Base-by-base conservation (phyloP, 35 echinoderm and acorn worm species). In the Eucidaris tribuloides region DNA sequence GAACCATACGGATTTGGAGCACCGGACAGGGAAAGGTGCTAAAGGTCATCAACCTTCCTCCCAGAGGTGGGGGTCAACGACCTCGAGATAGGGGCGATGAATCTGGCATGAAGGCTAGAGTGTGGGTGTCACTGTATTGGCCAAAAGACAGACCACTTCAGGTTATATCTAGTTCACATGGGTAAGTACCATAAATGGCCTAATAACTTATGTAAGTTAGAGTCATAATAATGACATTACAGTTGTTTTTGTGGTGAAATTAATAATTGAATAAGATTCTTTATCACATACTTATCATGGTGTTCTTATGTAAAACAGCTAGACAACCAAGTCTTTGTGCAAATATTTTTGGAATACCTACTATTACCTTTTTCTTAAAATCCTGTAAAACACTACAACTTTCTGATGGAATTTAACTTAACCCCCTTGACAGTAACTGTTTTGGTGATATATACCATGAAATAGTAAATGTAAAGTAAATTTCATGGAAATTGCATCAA, bases 121-220 rank as follows among this genome's bases (percentile, higher is more conserved):
- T 99, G 33, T 99, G 96, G 96, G 66, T 99, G 18, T 36, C 86
- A 27, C 79, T 99, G 1, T 93, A 81, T 68, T 99, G 96, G 96
- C 87, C 91, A 7, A 39, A 82, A 5, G 76, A 88, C 61, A 64
- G 25, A 42, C 86, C 91, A 7, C 78, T 57, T 25, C 62, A 89
- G 32, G 85, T 99, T 40, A 37, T 99, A 24, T 90, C 90, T 48
- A 93, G 86, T 54, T 93, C 94, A 22, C 82, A 93, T 83, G 82
- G 90, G 94, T 97, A 81, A 88, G 74, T 84, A 55, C 43, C 20
- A 58, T 2, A 17, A 13, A 55, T 55, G 13, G 50, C 50, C 13
- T 14, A 55, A 55, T 55, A 13, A 13, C 13, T 22, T 14, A 55
- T 55, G 22, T 14, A 55, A 14, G 50, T 55, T 55, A 14, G 50